Base-by-base conservation (phyloP, 2,113 vertebrate species). In the Xiphorhynchus elegans region DNA sequence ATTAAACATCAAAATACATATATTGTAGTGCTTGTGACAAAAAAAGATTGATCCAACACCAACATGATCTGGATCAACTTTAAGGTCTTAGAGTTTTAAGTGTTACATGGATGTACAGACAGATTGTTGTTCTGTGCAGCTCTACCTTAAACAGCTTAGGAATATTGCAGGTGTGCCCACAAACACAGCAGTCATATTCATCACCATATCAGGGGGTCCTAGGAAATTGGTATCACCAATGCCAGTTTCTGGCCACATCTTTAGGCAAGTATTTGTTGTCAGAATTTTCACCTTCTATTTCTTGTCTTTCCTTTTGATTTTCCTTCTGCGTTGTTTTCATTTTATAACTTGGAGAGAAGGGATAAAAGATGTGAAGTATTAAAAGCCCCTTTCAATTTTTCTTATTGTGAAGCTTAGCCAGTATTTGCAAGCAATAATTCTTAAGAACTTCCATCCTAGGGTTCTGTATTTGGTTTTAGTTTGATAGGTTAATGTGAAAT, bases 1-100 rank as follows among this genome's bases (percentile, higher is more conserved):
- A 95, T 98, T 95, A 98, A 98, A 95, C 80, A 98, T 84, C 95
- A 97, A 20, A 23, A 52, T 17, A 11, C 19, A 7, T 42, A 9
- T 56, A 16, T 23, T 31, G 9, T 73, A 76, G 58, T 52, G 31
- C 20, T 68, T 84, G 16, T 77, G 3, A 3, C 37, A 60, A 28
- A 67, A 52, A 29, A 28, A 28, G 24, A 25, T 1, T 28, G 17
- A 62, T 66, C 9, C 37, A 73, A 69, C 21, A 64, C 8, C 12
- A 35, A 16, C 42, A 18, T 73, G 21, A 58, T 74, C 9, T 46
- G 53, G 40, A 18, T 55, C 39, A 56, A 40, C 20, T 20, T 44
- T 26, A 18, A 44, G 31, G 16, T 50, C 31, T 46, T 35, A 11
- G 13, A 46, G 9, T 58, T 72, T 42, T 42, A 58, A 12, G 26